Conservation (phyloP, 2,888 invertebrate genomes). For the Timema podura region DNA sequence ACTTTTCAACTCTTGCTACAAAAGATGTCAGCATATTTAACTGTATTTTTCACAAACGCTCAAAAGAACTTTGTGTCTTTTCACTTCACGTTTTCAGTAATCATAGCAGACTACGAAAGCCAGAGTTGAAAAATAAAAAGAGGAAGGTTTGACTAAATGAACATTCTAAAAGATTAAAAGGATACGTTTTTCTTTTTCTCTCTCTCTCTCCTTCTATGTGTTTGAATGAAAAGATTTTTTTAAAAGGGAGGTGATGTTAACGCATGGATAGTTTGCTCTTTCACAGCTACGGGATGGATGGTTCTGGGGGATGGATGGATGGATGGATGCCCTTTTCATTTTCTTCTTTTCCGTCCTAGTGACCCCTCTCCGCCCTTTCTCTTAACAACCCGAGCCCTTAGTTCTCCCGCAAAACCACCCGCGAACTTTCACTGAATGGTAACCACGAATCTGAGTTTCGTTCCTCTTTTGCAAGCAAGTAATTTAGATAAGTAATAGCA, state of each 20-base stretch:
- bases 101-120: background rate
- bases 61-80: constrained; percentile 6
- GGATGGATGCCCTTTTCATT: constrained; percentile 17
- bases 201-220: constrained; percentile 9
- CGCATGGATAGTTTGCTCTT: constrained; percentile 14
- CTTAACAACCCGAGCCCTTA: background rate
- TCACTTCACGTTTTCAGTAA: constrained; percentile 6
- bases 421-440: background rate
- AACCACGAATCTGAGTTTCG: background rate
- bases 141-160: constrained; percentile 3
- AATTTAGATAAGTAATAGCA: constrained; percentile 7
- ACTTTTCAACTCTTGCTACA: constrained; percentile 7
- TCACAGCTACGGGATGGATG: constrained; percentile 13
- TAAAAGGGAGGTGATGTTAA: constrained; percentile 1
- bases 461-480: background rate
- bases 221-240: constrained; percentile 16
- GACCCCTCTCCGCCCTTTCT: background rate
- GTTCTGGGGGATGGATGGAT: background rate
- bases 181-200: background rate
- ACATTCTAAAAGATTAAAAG: constrained; percentile 16
- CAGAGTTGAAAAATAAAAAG: background rate
- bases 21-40: constrained; percentile 7
- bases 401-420: background rate
- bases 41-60: constrained; percentile 7
- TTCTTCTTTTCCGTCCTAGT: constrained; percentile 7